phyloP scores from a whole-genome alignment of 2,113 vertebrate species.

The Scartelaos histophorus region DNA sequence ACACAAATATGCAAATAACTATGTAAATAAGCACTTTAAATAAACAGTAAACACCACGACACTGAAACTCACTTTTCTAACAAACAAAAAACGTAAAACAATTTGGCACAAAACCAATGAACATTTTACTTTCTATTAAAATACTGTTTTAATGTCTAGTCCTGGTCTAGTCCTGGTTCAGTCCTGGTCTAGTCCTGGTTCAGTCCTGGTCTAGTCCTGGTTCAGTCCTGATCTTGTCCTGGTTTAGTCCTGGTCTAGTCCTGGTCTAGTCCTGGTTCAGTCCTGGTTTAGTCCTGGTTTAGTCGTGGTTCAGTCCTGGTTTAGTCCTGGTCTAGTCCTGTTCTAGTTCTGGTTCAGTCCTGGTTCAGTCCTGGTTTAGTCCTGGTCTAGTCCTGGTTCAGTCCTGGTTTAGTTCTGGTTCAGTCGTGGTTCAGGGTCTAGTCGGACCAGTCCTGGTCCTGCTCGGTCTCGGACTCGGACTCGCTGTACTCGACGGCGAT shows the following conservation, averaged over 20 bases:
- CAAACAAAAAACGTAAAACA: not conserved
- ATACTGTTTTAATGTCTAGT: too few relatives aligned
- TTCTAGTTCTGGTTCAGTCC: not conserved
- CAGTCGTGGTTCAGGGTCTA: constrained; percentile 38
- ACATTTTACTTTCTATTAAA: too few relatives aligned
- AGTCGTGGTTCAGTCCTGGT: not conserved
- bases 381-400: not conserved
- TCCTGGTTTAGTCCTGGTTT: too few relatives aligned
- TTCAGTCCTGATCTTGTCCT: too few relatives aligned
- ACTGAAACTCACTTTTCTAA: not conserved
- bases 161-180: too few relatives aligned
- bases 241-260: too few relatives aligned
- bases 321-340: not conserved
- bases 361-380: too few relatives aligned
- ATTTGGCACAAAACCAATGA: too few relatives aligned
- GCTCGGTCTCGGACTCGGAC: constrained; percentile 91
- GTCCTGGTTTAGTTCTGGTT: not conserved
- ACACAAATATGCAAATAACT: too few relatives aligned
- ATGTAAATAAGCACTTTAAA: not conserved
- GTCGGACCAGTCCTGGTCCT: constrained; percentile 93
- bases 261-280: constrained; percentile 92
- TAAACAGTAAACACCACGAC: not conserved
- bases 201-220: not conserved
- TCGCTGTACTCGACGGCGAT: constrained; percentile 95
- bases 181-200: too few relatives aligned